Percentiles rank a stretch among this genome's conserved stretches.
phyloP scores from a whole-genome alignment of 2,888 invertebrate species.

The Oligia strigilis region DNA sequence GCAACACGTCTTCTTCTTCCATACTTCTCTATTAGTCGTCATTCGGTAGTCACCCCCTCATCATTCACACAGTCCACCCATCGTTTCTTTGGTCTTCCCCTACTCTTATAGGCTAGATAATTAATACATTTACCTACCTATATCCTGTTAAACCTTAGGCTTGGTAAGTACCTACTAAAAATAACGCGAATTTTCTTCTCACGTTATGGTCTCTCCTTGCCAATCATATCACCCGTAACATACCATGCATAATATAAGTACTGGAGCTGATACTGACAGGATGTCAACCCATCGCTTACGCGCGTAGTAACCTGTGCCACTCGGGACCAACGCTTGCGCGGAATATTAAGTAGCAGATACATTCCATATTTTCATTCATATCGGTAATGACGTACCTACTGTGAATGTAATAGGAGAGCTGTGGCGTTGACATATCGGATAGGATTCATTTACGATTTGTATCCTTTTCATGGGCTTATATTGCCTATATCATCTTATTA shows the following conservation, averaged over 20 bases:
- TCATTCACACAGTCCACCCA: too few relatives aligned
- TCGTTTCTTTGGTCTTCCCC: too few relatives aligned
- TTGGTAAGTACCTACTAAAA: too few relatives aligned
- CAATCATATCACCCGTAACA: conserved; percentile 27
- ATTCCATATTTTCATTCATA: conserved; percentile 61
- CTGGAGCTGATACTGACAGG: conserved; percentile 46
- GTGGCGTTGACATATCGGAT: conserved; percentile 19
- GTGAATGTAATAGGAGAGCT: conserved; percentile 37
- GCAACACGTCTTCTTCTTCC: too few relatives aligned
- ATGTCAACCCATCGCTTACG: conserved; percentile 57
- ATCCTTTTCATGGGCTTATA: not conserved
- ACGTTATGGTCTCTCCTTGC: not conserved
- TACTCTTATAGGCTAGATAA: too few relatives aligned
- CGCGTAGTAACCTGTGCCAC: conserved; percentile 60
- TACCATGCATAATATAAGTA: conserved; percentile 15
- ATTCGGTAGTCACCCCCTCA: too few relatives aligned
- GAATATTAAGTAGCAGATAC: conserved; percentile 55
- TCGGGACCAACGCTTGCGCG: conserved; percentile 33
- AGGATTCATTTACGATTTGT: not conserved
- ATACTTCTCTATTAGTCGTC: too few relatives aligned
- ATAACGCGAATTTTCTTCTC: not conserved
- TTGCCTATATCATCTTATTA: not conserved
- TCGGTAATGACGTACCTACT: conserved; percentile 36
- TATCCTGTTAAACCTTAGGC: too few relatives aligned
- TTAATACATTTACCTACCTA: too few relatives aligned